Evolutionary conservation across 1,140 invertebrate species (phyloP), one percentile per base, ranked within the genome.

Genomic region (Pseudomyrmex dendroicus): DNA sequence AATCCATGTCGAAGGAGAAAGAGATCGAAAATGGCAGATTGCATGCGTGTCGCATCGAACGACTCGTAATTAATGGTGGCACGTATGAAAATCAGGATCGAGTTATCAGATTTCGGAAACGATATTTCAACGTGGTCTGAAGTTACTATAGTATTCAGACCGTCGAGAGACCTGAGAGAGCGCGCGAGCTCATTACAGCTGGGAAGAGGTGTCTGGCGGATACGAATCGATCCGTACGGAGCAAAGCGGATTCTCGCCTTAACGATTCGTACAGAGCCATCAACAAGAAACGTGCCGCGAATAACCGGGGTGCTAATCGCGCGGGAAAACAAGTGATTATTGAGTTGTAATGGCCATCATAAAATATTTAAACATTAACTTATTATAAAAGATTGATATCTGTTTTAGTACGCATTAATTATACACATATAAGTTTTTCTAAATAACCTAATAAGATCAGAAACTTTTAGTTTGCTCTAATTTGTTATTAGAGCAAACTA

Each of bases 31-130:
- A 76, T 52, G 3, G n/a, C 22, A 64, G 46, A 76, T 20, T 46
- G 48, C 13, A 35, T 44, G 61, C 57, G 35, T 35, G 35, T n/a
- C 57, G 5, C 22, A 76, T 76, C 22, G 62, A 17, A 44, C 25
- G 25, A 20, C 59, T 74, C 44, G 35, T 67, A 66, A 77, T 77
- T 77, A 77, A 66, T 54, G 62, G 54, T 44, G 22, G 72, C 54
- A 46, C n/a, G 10, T 54, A 44, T 54, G 73, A 48, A 77, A 77
- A 77, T 77, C 25, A 44, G 48, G 48, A 1, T 15, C 2, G 7
- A 8, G 48, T 76, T 76, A 76, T 76, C 61, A 76, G 61, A 76
- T 76, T 76, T 76, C 25, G 61, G 61, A 52, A 76, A 77, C 12
- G 73, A 68, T 56, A 48, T 57, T 78, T 68, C 44, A 68, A 13